These are phyloP conservation scores for Ceramica pisi DNA, from an alignment of 2,888 invertebrate species.

Conservation along the genomic window DNA sequence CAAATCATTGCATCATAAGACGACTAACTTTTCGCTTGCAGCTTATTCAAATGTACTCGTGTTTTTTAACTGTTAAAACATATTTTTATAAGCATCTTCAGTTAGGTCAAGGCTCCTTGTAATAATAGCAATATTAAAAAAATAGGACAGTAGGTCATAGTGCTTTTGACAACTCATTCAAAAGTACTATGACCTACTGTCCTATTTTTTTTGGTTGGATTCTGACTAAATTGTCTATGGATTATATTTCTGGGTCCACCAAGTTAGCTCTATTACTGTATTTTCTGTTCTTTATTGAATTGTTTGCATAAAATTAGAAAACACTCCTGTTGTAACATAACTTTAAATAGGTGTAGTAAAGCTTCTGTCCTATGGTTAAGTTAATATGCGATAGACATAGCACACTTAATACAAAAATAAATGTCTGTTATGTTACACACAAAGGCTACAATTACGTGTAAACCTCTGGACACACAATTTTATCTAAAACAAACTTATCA, in stretches of 20 bases:
- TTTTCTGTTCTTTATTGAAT: background rate
- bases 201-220: too few species aligned
- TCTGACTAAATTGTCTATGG: background rate
- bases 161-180: too few species aligned
- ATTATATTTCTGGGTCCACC: background rate
- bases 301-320: background rate
- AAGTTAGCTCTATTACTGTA: background rate
- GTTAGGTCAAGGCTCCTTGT: background rate
- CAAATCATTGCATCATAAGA: constrained; percentile 1
- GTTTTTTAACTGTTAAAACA: background rate
- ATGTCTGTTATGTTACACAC: background rate
- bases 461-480: background rate
- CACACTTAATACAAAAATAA: constrained; percentile 1
- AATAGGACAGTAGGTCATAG: background rate
- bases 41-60: background rate
- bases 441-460: constrained; percentile 1
- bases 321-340: too few species aligned
- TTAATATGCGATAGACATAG: background rate
- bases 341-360: too few species aligned
- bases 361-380: too few species aligned
- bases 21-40: background rate
- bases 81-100: background rate
- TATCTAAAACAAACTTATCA: constrained; percentile 13
- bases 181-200: too few species aligned
- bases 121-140: background rate